phyloP scores from a whole-genome alignment of 2,113 vertebrate genomes.

The Atlantisia rogersi region DNA sequence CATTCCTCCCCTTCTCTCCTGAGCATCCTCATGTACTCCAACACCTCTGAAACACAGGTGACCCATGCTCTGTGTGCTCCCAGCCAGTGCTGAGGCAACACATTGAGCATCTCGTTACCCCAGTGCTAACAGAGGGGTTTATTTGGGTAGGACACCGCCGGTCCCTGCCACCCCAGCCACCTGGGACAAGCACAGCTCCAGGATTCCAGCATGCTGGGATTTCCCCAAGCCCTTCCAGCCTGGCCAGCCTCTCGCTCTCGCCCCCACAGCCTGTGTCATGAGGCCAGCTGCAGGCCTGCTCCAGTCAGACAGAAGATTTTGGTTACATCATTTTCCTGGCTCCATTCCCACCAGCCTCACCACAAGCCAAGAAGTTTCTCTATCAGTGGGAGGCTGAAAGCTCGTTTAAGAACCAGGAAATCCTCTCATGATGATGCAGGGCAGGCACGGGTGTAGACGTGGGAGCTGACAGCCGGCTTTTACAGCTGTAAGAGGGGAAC shows the following conservation, averaged over 20 bases:
- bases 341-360: slow-evolving; percentile 37
- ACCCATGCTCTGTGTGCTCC: rapidly evolving
- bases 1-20: not conserved
- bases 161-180: not conserved
- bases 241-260: not conserved
- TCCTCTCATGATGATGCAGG: not conserved
- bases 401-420: slow-evolving; percentile 32
- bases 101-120: rapidly evolving
- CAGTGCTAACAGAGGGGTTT: not conserved
- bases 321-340: slow-evolving; percentile 51
- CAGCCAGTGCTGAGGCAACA: not conserved
- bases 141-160: rapidly evolving
- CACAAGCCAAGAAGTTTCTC: slow-evolving; percentile 47
- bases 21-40: not conserved
- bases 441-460: not conserved
- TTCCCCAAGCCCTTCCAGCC: not conserved
- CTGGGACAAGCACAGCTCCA: not conserved
- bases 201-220: not conserved
- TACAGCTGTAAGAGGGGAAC: not conserved
- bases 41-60: not conserved
- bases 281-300: slow-evolving; percentile 35
- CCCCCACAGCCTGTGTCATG: not conserved
- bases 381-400: slow-evolving; percentile 36
- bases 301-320: slow-evolving; percentile 8
- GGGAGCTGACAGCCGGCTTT: not conserved